Evolutionary conservation across 2,113 vertebrate genomes (phyloP).

Genomic region (Zeus faber): DNA sequence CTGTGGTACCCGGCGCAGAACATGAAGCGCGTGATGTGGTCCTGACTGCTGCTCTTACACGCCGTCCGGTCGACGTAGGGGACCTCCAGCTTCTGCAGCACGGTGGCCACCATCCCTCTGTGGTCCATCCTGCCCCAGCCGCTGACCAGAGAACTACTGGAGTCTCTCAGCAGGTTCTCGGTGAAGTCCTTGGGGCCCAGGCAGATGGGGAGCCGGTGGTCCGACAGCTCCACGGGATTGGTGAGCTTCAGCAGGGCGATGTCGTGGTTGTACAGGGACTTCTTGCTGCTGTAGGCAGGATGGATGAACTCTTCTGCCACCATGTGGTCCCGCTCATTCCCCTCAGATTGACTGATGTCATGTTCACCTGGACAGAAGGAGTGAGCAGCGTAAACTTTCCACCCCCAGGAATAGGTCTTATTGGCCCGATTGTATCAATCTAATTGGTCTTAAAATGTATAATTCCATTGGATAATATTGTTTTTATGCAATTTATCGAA

Average conservation of each 20-base stretch:
- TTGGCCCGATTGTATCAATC: no score
- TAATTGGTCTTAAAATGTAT: no score
- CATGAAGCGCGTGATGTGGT: conserved; percentile 81
- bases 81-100: conserved; percentile 82
- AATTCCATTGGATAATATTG: no score
- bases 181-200: conserved; percentile 83
- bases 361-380: conserved; percentile 80
- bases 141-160: conserved; percentile 76
- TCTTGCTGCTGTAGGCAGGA: conserved; percentile 57
- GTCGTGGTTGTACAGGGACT: conserved; percentile 81
- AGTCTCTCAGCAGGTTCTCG: conserved; percentile 70
- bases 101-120: conserved; percentile 58
- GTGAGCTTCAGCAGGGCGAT: conserved; percentile 86
- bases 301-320: conserved; percentile 72
- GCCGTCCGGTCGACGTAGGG: conserved; percentile 79
- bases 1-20: conserved; percentile 85
- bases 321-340: conserved; percentile 68
- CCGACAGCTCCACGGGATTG: conserved; percentile 68
- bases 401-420: no score
- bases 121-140: conserved; percentile 82
- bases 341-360: conserved; percentile 60
- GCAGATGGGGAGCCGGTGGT: conserved; percentile 82
- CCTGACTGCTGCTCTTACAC: conserved; percentile 81
- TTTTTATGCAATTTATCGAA: no score
- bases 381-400: no score